These are phyloP conservation scores for Gymnocheta viridis DNA, from an alignment of 2,888 invertebrate species.

Conservation along the genomic window DNA sequence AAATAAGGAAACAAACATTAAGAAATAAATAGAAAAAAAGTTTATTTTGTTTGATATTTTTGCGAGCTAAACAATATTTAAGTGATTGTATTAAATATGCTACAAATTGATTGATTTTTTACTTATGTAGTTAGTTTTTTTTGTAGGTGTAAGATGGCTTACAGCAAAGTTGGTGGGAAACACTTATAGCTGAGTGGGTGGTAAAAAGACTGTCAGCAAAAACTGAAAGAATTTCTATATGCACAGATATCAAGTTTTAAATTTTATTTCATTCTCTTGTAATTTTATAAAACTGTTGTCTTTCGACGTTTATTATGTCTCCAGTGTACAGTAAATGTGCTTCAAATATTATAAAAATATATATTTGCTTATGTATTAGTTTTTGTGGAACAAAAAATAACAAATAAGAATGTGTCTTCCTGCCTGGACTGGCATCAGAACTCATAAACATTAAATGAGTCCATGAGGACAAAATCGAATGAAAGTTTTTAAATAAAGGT, in stretches of 20 bases:
- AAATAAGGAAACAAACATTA: conserved; percentile 51
- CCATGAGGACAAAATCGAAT: conserved; percentile 33
- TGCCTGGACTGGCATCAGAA: not conserved
- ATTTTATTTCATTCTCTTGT: not conserved
- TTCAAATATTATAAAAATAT: not conserved
- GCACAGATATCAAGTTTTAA: too few relatives aligned
- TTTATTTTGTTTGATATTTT: conserved; percentile 40
- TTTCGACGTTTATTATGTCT: not conserved
- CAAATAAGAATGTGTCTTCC: not conserved
- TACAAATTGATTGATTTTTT: conserved; percentile 53
- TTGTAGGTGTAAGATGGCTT: not conserved
- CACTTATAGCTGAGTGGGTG: not conserved
- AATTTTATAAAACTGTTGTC: not conserved
- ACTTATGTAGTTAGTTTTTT: not conserved
- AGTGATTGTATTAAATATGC: conserved; percentile 55
- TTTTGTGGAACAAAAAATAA: not conserved
- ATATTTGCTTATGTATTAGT: not conserved
- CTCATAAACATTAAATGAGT: conserved; percentile 47
- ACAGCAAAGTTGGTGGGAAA: not conserved
- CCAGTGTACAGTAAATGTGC: not conserved
- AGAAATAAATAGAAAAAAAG: conserved; percentile 15
- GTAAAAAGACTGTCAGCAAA: too few relatives aligned
- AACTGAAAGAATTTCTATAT: too few relatives aligned
- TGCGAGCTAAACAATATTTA: conserved; percentile 64
- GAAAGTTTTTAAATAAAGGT: conserved; percentile 34